Evolutionary conservation across 2,888 invertebrate genomes (phyloP).

Genomic region (Flabesymbios commensalis): DNA sequence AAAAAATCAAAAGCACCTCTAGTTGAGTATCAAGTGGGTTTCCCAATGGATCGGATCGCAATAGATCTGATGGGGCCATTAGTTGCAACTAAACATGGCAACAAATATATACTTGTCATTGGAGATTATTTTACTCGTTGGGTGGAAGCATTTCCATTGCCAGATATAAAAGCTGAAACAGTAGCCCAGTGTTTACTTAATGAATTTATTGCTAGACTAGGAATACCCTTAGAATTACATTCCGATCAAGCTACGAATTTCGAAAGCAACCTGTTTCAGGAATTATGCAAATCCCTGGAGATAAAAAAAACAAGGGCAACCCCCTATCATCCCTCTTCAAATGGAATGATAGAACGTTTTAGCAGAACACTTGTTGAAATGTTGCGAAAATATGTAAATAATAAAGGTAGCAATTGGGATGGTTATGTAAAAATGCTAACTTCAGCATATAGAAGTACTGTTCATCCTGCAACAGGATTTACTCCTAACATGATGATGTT

Average conservation of each 20-base stretch:
- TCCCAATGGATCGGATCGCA: background rate
- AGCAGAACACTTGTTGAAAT: too few relatives aligned
- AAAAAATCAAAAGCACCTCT: too few relatives aligned
- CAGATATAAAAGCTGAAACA: slow-evolving; percentile 13
- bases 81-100: slow-evolving; percentile 8
- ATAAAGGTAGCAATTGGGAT: too few relatives aligned
- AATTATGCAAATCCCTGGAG: slow-evolving; percentile 1
- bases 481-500: too few relatives aligned
- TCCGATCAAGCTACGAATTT: slow-evolving; percentile 12
- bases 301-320: slow-evolving; percentile 3
- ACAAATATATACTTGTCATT: slow-evolving; percentile 23
- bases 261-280: background rate
- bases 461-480: too few relatives aligned
- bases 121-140: slow-evolving; percentile 22
- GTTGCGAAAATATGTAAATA: too few relatives aligned
- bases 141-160: slow-evolving; percentile 4
- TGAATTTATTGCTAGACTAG: slow-evolving; percentile 17
- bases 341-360: too few relatives aligned
- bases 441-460: too few relatives aligned
- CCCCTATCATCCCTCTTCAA: slow-evolving; percentile 7
- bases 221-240: slow-evolving; percentile 8
- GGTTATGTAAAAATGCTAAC: too few relatives aligned
- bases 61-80: slow-evolving; percentile 22
- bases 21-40: too few relatives aligned
- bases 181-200: slow-evolving; percentile 20